phyloP scores from a whole-genome alignment of 2,113 vertebrate genomes.

The Eurypyga helias region DNA sequence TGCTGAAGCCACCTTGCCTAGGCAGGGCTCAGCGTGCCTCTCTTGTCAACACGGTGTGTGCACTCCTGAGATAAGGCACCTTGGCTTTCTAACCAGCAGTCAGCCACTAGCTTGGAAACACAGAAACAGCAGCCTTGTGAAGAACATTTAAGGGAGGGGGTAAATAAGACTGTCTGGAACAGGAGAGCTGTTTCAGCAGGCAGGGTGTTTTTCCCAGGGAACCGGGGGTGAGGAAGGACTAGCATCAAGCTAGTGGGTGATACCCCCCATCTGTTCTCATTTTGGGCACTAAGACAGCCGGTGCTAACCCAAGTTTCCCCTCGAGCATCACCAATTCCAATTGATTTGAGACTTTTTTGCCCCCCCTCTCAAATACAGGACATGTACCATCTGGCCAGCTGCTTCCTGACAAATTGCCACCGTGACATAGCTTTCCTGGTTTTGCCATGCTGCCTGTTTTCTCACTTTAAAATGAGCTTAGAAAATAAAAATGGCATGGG shows the following conservation, averaged over 20 bases:
- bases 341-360: background rate
- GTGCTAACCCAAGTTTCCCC: background rate
- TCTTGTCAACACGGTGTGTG: slow-evolving; percentile 21
- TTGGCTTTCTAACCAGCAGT: background rate
- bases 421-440: background rate
- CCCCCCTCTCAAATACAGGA: background rate
- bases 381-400: background rate
- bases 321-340: background rate
- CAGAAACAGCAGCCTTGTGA: background rate
- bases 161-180: background rate
- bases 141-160: background rate
- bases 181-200: background rate
- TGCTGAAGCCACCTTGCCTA: background rate
- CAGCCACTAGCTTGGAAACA: background rate
- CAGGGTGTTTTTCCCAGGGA: background rate
- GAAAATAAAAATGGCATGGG: background rate
- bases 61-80: background rate
- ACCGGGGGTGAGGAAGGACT: background rate
- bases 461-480: background rate
- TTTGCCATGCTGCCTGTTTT: background rate
- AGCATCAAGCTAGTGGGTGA: background rate
- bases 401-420: background rate
- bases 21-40: background rate
- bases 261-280: background rate
- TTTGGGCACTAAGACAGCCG: background rate